Base-by-base conservation (phyloP, 2,888 invertebrate species). In the Dryadula phaetusa region DNA sequence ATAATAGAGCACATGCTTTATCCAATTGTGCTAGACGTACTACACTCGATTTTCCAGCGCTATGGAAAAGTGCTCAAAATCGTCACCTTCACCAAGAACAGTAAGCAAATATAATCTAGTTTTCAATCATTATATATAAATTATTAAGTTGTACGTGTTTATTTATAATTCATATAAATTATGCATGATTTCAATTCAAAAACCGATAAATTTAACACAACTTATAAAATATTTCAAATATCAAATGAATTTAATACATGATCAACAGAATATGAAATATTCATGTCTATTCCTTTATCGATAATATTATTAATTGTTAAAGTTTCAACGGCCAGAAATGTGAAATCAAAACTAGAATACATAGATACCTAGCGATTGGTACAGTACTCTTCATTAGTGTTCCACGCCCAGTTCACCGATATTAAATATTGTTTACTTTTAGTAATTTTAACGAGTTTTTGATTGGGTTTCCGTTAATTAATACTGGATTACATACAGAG, bases 51-150 rank as follows among this genome's bases (percentile, higher is more conserved):
- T 91, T 99, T 99, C 95, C 98, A 98, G 81, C 96, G 99, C 79
- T 99, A 97, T 92, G 99, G 99, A 81, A 99, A 99, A 94, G 99
- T 99, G 82, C 95, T 99, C 84, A 99, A 99, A 93, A 99, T 99
- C 83, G 99, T 99, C 86, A 99, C 99, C 79, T 99, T 99, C 94
- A 99, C 98, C 83, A 99, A 99, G 94, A 99, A 99, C 93, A 99
- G 99, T 98, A 95, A 97, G 97, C 95, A 70, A 42, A 49, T 2
- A 22, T 58, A 22, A 14, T 20, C 12, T 18, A 34, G n/a, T 4
- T 34, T 12, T 2, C 4, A 16, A 32, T 52, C 3, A 34, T n/a
- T 3, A 0, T 10, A 54, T 8, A 16, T 20, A 53, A 53, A 32
- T 34, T 14, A 14, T 18, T 34, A 18, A 16, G 12, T 37, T 22